Evolutionary conservation across 2,113 vertebrate species (phyloP).

Genomic region (Alectura lathami): DNA sequence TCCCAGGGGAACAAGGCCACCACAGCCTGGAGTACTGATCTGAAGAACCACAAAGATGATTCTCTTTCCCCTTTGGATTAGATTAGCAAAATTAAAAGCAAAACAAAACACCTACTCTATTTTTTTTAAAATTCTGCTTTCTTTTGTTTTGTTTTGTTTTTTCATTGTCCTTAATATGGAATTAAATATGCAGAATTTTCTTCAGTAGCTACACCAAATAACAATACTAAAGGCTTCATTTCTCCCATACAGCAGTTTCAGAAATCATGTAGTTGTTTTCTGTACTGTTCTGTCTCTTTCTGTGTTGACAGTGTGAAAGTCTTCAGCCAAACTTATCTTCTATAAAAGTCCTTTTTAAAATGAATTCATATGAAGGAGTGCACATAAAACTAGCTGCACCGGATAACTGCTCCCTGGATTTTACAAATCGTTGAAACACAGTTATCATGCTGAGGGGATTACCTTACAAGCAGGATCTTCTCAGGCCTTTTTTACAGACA

Average conservation of each 20-base stretch:
- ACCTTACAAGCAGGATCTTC: not conserved
- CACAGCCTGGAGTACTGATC: not conserved
- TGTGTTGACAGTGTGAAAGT: not conserved
- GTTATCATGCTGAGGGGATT: not conserved
- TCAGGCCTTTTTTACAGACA: not conserved
- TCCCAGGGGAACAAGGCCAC: not conserved
- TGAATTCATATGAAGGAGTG: not conserved
- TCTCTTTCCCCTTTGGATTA: not conserved
- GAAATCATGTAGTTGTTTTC: not conserved
- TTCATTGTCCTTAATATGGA: not conserved
- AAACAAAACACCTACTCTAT: not conserved
- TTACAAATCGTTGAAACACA: not conserved
- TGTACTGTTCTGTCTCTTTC: not conserved
- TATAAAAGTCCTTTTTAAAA: not conserved
- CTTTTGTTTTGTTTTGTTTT: too few species aligned
- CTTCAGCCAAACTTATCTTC: not conserved
- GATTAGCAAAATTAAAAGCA: not conserved
- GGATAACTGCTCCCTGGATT: not conserved
- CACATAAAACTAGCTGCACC: not conserved
- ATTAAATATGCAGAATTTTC: not conserved
- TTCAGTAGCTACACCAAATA: not conserved
- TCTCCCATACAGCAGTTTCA: not conserved
- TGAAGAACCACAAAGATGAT: not conserved
- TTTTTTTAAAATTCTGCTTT: not conserved
- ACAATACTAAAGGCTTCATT: not conserved